Base-by-base conservation (phyloP, 2,113 vertebrate genomes). In the Otocyon megalotis region DNA sequence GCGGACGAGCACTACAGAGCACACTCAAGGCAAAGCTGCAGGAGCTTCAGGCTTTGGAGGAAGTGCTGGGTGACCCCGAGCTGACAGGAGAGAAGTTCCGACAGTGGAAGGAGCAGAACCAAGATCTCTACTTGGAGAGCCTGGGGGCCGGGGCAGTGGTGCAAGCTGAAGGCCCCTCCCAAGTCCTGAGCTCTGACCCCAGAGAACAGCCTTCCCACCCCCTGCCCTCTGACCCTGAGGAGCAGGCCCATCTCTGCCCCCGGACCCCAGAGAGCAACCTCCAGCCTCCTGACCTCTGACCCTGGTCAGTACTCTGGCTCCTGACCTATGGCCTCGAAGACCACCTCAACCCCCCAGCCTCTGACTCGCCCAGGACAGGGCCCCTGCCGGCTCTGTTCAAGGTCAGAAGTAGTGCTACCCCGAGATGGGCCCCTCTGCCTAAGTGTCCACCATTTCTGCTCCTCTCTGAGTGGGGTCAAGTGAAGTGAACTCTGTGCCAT, bases 11-110 rank as follows among this genome's bases (percentile, higher is more conserved):
- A 0, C 98, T 99, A n/a, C 99, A 99, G 97, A 99, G 99, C 98
- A 99, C 99, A 0, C 99, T 99, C 48, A 99, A 99, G 99, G 99
- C 99, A 0, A 99, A 99, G 97, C 98, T 99, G 94, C 98, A 96
- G 0, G 99, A 99, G 98, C 98, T 99, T 90, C 99, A 99, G 93
- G 98, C 98, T 14, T 98, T 99, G 67, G 99, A 99, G 96, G 99
- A 99, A 97, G 97, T 99, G 93, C 98, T 99, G 43, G 98, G 99
- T 0, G 99, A 99, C 35, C 91, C 98, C 0, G 19, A 96, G 1
- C 96, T 99, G 93, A 99, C 99, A 0, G 98, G 99, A 0, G 96
- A 98, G 76, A 99, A 98, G 88, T 99, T 99, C 95, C 98, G 98
- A 0, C 89, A 92, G 95, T 99, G 99, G 99, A 99, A 99, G 97